phyloP scores from a whole-genome alignment of 2,797 vertebrate genomes.

The Morus bassanus region DNA sequence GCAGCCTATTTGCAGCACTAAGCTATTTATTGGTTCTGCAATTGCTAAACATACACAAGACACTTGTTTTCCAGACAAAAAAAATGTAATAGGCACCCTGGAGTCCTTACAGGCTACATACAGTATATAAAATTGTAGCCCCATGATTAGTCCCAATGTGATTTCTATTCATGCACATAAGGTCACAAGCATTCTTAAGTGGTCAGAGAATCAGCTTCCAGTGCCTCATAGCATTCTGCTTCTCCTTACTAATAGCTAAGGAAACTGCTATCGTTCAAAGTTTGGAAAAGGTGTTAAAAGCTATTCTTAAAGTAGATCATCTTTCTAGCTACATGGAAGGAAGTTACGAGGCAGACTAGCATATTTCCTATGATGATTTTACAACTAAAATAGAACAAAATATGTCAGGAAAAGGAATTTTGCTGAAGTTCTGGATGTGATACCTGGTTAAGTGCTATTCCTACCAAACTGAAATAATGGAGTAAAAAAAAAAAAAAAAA shows the following conservation, averaged over 20 bases:
- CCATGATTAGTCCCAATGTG: neutral
- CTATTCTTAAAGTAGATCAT: neutral
- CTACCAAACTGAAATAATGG: neutral
- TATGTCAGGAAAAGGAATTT: neutral
- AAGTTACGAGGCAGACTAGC: neutral
- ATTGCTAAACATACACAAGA: neutral
- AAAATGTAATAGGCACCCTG: neutral
- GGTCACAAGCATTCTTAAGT: neutral
- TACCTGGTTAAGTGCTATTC: neutral
- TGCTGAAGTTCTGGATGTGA: neutral
- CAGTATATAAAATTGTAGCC: neutral
- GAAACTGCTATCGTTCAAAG: neutral
- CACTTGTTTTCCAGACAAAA: neutral
- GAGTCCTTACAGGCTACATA: neutral
- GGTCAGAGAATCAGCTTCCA: neutral
- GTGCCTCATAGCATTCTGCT: neutral
- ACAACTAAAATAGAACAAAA: neutral
- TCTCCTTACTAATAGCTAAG: neutral
- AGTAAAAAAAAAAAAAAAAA: too few relatives aligned
- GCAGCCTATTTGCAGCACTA: neutral
- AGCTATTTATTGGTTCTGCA: neutral
- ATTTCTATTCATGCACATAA: neutral
- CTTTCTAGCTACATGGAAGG: neutral
- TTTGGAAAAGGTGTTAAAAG: neutral
- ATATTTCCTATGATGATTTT: neutral